Evolutionary conservation across 1,140 invertebrate species (phyloP), one percentile per base, ranked within the genome.

Genomic region (Lepidurus apus): DNA sequence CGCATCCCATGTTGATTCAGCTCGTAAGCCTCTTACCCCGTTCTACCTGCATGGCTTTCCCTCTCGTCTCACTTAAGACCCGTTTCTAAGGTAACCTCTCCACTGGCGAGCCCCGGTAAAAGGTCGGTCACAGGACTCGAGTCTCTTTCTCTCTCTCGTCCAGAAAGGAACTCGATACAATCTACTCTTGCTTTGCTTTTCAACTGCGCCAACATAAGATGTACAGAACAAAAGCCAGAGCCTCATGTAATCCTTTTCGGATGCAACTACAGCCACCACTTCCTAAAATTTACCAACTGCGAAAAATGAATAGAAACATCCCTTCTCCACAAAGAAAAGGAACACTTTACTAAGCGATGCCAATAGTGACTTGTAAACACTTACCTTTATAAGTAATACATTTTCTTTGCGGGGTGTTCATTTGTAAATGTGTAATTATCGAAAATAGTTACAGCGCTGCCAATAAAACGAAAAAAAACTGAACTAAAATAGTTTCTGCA

Each of bases 71-170:
- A 65, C 53, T 65, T 65, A 65, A 65, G 53, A 65, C 53, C 53
- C 53, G 53, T 65, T 65, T 65, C 53, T 65, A 65, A 65, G 53
- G 53, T 65, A 65, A 65, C 53, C 53, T 65, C 53, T 65, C n/a
- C 53, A 21, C 21, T 65, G 21, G 53, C 21, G n/a, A 7, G 21
- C 5, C 53, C 53, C 17, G 8, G 53, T 65, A 17, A 21, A 21
- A 65, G 53, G 17, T n/a, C 53, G 53, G 53, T 65, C 53, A 65
- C 53, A 21, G 53, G 17, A 65, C 53, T 65, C 34, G 34, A 34
- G 34, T 65, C 21, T 21, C 53, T 13, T 26, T 26, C 13, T 65
- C 53, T 65, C 21, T 65, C 53, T 65, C 17, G 53, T 65, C 53
- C 47, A 65, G 8, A 65, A 65, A 65, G 47, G 21, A 65, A 65